Evolutionary conservation across 2,888 invertebrate species (phyloP).

Genomic region (Melanostoma scalare): DNA sequence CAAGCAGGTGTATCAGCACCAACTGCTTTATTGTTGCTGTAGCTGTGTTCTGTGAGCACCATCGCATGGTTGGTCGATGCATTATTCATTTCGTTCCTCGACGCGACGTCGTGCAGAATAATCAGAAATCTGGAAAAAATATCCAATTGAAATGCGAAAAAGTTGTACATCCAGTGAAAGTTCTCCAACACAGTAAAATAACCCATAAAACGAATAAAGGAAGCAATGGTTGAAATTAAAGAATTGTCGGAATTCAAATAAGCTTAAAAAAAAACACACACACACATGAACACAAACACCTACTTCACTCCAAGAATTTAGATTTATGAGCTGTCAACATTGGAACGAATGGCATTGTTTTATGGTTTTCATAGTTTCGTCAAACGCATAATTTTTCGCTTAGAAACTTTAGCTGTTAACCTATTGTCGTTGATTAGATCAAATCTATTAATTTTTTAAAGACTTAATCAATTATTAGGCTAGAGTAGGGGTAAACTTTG

Average conservation of each 20-base stretch:
- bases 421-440: too few relatives aligned
- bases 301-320: too few relatives aligned
- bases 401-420: too few relatives aligned
- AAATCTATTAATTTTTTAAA: too few relatives aligned
- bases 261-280: constrained; percentile 18
- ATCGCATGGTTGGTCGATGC: constrained; percentile 27
- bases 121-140: constrained; percentile 63
- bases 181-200: constrained; percentile 54
- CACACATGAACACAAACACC: background rate
- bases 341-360: background rate
- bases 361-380: too few relatives aligned
- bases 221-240: background rate
- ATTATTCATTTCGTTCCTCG: constrained; percentile 58
- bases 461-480: too few relatives aligned
- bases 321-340: too few relatives aligned
- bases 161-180: constrained; percentile 69
- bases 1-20: constrained; percentile 49
- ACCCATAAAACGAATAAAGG: constrained; percentile 37
- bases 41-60: constrained; percentile 14
- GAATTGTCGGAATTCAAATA: constrained; percentile 26
- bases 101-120: constrained; percentile 25
- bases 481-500: too few relatives aligned
- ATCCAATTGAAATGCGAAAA: constrained; percentile 61
- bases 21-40: constrained; percentile 1
- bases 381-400: too few relatives aligned